Conservation (phyloP, 2,113 vertebrate genomes). For the Callithrix jacchus region DNA sequence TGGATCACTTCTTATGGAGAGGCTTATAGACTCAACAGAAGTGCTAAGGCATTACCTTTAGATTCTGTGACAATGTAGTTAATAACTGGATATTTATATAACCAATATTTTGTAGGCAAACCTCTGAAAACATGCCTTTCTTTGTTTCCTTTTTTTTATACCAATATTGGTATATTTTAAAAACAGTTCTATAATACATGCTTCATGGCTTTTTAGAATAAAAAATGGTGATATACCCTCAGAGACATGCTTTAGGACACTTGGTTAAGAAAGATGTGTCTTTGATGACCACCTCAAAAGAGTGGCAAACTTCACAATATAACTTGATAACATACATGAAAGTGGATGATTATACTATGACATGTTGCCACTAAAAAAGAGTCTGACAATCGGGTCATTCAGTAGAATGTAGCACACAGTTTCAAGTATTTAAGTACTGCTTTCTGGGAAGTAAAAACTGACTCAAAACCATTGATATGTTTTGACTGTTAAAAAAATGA, state of each 20-base stretch:
- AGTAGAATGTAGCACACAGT: background rate
- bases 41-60: background rate
- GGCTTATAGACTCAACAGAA: background rate
- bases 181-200: conserved; percentile 81
- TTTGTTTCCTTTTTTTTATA: background rate
- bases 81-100: background rate
- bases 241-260: conserved; percentile 66
- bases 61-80: background rate
- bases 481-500: background rate
- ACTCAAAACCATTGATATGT: background rate
- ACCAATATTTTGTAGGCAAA: background rate
- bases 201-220: conserved; percentile 81
- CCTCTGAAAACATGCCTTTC: background rate
- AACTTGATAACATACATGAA: background rate
- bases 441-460: conserved; percentile 48
- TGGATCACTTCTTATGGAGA: background rate
- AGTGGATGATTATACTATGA: background rate
- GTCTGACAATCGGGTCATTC: conserved; percentile 18
- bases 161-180: background rate
- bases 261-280: conserved; percentile 53
- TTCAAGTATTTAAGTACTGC: conserved; percentile 70
- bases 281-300: conserved; percentile 70
- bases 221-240: conserved; percentile 55
- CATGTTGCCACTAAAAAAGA: conserved; percentile 24
- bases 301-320: conserved; percentile 82